A percentile compares a stretch with the other conserved stretches of the same genome.
Evolutionary conservation across 2,888 invertebrate species (phyloP).

Genomic region (Drosophila nigricruria): DNA sequence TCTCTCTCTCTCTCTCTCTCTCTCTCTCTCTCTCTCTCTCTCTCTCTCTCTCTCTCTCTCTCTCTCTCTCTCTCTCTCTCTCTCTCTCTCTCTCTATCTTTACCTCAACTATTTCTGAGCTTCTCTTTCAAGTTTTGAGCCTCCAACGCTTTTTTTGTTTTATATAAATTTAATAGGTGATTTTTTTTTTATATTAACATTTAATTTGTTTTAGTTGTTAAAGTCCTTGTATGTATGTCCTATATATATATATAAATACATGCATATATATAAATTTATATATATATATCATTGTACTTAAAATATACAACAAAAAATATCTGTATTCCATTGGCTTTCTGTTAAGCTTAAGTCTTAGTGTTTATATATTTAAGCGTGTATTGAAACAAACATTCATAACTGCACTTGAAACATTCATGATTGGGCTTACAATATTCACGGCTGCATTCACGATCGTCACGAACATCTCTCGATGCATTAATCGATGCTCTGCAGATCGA

Average conservation of each 20-base stretch:
- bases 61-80: background rate
- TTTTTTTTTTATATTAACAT: conserved; percentile 45
- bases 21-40: background rate
- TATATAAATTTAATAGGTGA: conserved; percentile 47
- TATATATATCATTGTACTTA: background rate
- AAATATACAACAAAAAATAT: conserved; percentile 38
- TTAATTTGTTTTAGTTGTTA: conserved; percentile 48
- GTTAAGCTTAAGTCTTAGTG: conserved; percentile 7
- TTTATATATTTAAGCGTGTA: conserved; percentile 1
- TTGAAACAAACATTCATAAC: conserved; percentile 28
- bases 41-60: background rate
- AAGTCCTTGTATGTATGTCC: conserved; percentile 33
- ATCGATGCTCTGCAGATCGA: background rate
- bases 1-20: background rate
- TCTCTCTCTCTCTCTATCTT: background rate
- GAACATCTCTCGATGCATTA: background rate
- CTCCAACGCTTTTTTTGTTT: conserved; percentile 7
- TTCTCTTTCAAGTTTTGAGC: background rate
- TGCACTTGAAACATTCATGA: conserved; percentile 45
- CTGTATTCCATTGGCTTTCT: conserved; percentile 13
- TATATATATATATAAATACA: background rate
- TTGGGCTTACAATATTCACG: conserved; percentile 37
- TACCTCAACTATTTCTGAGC: background rate
- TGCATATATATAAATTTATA: background rate
- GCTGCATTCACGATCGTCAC: conserved; percentile 18